A percentile compares a stretch with the other conserved stretches of the same genome.
phyloP scores from a whole-genome alignment of 2,113 vertebrate genomes.

The Empidonax traillii region DNA sequence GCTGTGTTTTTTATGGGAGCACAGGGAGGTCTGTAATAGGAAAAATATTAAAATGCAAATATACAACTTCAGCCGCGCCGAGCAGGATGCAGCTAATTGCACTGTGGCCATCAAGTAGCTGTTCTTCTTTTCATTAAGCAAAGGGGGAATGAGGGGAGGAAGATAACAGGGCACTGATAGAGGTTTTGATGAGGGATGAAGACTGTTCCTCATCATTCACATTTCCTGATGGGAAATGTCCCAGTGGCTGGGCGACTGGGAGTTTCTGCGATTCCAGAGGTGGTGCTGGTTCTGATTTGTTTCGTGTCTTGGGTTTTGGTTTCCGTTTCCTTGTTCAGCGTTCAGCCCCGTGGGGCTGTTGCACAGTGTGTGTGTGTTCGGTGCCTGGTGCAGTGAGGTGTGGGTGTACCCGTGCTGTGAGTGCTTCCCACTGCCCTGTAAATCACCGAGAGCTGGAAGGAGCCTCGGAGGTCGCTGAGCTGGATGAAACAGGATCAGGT shows the following conservation, averaged over 20 bases:
- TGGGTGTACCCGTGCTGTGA: rapidly evolving
- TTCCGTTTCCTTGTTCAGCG: neutral
- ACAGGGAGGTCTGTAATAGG: slow-evolving; percentile 36
- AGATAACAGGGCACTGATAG: neutral
- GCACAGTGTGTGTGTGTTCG: neutral
- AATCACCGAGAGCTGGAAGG: slow-evolving; percentile 4
- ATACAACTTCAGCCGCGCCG: neutral
- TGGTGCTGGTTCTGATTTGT: neutral
- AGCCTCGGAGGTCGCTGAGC: neutral
- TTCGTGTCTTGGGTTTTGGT: neutral
- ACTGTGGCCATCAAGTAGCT: neutral
- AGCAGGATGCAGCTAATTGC: neutral
- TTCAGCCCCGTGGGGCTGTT: neutral
- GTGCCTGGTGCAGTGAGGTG: neutral
- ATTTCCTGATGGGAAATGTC: neutral
- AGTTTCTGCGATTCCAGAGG: neutral
- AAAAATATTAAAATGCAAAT: slow-evolving; percentile 59
- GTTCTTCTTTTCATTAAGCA: neutral
- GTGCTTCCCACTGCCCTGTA: neutral
- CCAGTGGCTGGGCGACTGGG: neutral
- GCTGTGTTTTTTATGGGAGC: slow-evolving; percentile 59
- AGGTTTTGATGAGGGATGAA: neutral
- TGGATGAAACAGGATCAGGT: slow-evolving; percentile 7
- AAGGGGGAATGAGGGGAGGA: neutral
- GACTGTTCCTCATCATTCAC: no score